phyloP scores from a whole-genome alignment of 2,113 vertebrate species.

The Mus musculus region GRCm39 chr3:138492501-138493000 shows the following conservation, averaged over 20 bases:
- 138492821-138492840: neutral
- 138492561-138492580: neutral
- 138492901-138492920: neutral
- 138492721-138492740: neutral
- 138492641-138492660: neutral
- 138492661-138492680: neutral
- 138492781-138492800: neutral
- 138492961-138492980: no score
- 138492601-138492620: neutral
- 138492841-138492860: neutral
- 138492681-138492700: neutral
- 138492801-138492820: neutral
- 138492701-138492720: neutral
- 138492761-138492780: neutral
- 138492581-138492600: neutral
- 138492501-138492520: neutral
- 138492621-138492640: neutral
- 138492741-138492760: constrained; percentile 38
- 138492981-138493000: no score
- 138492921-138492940: no score
- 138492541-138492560: neutral
- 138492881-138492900: neutral
- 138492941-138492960: neutral
- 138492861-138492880: neutral
- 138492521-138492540: neutral